Evolutionary conservation across 2,888 invertebrate species (phyloP), one percentile per base, ranked within the genome.

Genomic region (Caenorhabditis japonica): DNA sequence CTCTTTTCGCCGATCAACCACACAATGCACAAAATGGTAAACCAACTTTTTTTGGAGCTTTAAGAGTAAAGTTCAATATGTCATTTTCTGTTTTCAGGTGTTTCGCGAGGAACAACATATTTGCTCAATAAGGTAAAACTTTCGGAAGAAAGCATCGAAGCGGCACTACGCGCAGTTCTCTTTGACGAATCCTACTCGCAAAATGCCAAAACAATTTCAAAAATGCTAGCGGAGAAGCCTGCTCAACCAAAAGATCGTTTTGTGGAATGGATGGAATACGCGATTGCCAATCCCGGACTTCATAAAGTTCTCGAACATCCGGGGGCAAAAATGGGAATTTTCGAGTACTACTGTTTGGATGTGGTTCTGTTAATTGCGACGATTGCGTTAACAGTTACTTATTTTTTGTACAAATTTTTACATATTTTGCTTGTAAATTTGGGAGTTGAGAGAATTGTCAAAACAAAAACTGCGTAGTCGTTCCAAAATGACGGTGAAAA

Each of bases 1-100:
- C 79, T n/a, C 51, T 79, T 7, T 77, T 79, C 62, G 76, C 64
- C 15, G 79, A 79, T 64, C 79, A 79, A 41, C 58, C 53, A 0
- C 64, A 76, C 36, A 78, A 78, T 62, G 58, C 76, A 34, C 25
- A 46, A 61, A 70, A 70, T 34, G 69, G 74, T 74, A 49, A 68
- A 58, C 8, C 7, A 13, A n/a, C n/a, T n/a, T n/a, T n/a, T n/a
- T n/a, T n/a, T n/a, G n/a, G 19, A 39, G 39, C 8, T 13, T 10
- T 21, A 10, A 49, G n/a, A 27, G 25, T 41, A 27, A 15, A 8
- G 12, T 38, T 17, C 19, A 44, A 19, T n/a, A n/a, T n/a, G n/a
- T n/a, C n/a, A n/a, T n/a, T n/a, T n/a, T 17, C 15, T 39, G 23
- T 60, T 64, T 73, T 64, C 60, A 76, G 77, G 72, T 12, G 55